Percentiles rank a stretch among this genome's conserved stretches.
Evolutionary conservation across 2,113 vertebrate species (phyloP).

Genomic region (Anguilla japonica): DNA sequence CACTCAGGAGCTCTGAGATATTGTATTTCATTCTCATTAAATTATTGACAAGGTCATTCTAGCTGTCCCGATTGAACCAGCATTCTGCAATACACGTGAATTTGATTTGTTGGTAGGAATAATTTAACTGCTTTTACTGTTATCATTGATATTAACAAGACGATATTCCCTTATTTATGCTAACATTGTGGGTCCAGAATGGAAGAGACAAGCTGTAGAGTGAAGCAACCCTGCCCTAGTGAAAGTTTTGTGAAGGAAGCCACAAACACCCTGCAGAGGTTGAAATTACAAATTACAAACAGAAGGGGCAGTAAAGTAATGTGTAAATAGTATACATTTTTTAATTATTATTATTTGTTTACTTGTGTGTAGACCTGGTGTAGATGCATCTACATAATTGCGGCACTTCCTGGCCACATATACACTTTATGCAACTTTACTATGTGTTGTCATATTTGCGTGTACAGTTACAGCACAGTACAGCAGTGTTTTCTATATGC

Average conservation of each 20-base stretch:
- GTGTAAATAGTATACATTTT: not conserved
- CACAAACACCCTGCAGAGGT: not conserved
- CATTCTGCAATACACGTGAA: not conserved
- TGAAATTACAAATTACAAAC: not conserved
- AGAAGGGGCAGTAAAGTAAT: conserved; percentile 2
- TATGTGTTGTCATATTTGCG: not conserved
- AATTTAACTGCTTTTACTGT: not conserved
- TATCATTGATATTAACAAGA: not conserved
- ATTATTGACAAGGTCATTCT: not conserved
- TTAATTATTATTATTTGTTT: not conserved
- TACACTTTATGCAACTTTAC: not conserved
- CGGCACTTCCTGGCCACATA: not conserved
- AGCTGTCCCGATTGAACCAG: not conserved
- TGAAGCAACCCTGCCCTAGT: not conserved
- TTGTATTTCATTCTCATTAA: not conserved
- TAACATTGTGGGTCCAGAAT: not conserved
- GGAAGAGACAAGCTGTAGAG: not conserved
- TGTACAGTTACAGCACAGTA: not conserved
- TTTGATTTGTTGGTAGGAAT: no score
- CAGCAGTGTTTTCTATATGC: not conserved
- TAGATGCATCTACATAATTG: not conserved
- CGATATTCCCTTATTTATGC: not conserved
- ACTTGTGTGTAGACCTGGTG: not conserved
- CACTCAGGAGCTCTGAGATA: not conserved
- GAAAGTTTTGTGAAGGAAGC: no score